phyloP scores from a whole-genome alignment of 2,888 invertebrate species.

The Hydroisotoma schaefferi region DNA sequence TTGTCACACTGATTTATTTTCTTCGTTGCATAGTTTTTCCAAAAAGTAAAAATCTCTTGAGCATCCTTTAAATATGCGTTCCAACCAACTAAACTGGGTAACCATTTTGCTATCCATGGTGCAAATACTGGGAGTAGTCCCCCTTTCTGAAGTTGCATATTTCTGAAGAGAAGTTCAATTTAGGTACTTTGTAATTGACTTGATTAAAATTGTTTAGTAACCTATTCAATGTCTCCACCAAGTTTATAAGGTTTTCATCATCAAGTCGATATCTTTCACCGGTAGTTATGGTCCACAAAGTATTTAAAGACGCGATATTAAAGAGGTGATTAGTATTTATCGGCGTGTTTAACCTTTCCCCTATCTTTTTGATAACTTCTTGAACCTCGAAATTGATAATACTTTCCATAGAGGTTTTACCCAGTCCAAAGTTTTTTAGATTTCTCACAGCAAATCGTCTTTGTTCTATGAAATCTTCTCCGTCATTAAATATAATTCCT shows the following conservation, averaged over 20 bases:
- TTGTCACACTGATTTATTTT: neutral
- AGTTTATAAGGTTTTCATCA: conserved; percentile 18
- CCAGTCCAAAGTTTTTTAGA: conserved; percentile 26
- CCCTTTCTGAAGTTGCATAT: conserved; percentile 37
- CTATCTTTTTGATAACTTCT: conserved; percentile 10
- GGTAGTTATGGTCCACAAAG: conserved; percentile 31
- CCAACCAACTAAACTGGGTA: conserved; percentile 34
- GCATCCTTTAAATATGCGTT: conserved; percentile 34
- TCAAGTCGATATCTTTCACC: conserved; percentile 25
- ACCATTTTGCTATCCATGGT: conserved; percentile 34
- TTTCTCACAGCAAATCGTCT: conserved; percentile 20
- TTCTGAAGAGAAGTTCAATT: conserved; percentile 16
- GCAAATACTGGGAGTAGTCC: conserved; percentile 31
- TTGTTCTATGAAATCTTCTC: conserved; percentile 26
- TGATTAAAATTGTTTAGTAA: conserved; percentile 5
- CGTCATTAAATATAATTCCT: conserved; percentile 40
- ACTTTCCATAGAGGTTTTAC: conserved; percentile 23
- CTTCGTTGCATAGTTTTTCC: conserved; percentile 22
- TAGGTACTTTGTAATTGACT: neutral
- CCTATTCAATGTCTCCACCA: conserved; percentile 29
- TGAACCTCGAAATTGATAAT: conserved; percentile 23
- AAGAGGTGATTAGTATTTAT: conserved; percentile 32
- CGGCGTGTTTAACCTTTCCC: conserved; percentile 4
- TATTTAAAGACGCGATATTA: conserved; percentile 35
- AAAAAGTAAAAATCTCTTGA: conserved; percentile 35